phyloP scores from a whole-genome alignment of 1,140 invertebrate genomes.

The Hyposmocoma kahamanoa region DNA sequence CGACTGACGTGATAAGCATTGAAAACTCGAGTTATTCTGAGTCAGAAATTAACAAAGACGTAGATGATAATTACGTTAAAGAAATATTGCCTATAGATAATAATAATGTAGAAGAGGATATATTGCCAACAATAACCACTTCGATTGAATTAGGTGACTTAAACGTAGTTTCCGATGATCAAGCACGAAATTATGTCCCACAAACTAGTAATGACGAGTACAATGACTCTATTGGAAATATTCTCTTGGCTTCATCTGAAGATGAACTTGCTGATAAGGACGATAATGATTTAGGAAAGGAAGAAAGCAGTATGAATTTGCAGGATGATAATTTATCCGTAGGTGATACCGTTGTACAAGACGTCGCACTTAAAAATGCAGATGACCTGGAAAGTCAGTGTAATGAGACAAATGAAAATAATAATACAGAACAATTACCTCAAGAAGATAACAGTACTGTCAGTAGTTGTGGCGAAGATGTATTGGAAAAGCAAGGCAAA shows the following conservation, averaged over 20 bases:
- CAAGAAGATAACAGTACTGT: no score
- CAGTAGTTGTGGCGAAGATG: no score
- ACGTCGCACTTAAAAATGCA: no score
- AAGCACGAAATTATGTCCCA: no score
- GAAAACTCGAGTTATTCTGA: constrained; percentile 63
- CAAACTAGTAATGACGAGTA: constrained; percentile 25
- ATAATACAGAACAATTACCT: no score
- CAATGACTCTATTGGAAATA: constrained; percentile 32
- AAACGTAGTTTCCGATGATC: no score
- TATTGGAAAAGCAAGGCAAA: no score
- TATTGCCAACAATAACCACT: background rate
- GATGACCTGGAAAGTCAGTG: no score
- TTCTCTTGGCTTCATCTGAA: constrained; percentile 42
- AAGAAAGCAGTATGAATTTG: constrained; percentile 18
- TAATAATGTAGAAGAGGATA: background rate
- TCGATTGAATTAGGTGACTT: no score
- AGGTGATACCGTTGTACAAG: constrained; percentile 13
- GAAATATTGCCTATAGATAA: no score
- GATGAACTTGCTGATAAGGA: constrained; percentile 19
- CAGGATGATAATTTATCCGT: constrained; percentile 21
- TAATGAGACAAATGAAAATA: no score
- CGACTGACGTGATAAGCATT: constrained; percentile 51
- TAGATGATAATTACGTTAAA: constrained; percentile 1
- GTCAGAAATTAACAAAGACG: constrained; percentile 29
- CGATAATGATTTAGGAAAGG: no score